Evolutionary conservation across 2,888 invertebrate genomes (phyloP).

Genomic region (Tipula vernalis): DNA sequence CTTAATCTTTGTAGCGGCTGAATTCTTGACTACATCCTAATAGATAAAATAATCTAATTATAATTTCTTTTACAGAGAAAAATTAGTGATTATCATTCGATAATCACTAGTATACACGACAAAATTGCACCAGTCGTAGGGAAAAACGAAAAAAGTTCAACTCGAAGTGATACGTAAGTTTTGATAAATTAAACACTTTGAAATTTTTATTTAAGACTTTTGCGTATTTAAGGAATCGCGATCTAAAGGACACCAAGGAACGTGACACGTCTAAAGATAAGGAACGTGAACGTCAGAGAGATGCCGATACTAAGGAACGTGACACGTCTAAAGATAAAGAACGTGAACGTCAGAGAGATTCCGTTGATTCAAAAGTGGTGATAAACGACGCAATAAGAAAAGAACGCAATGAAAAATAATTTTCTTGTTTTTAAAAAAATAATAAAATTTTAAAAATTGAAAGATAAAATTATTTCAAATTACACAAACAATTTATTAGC

Average conservation of each 20-base stretch:
- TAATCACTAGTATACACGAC: slow-evolving; percentile 24
- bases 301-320: slow-evolving; percentile 11
- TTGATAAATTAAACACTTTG: not conserved
- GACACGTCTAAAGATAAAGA: slow-evolving; percentile 14
- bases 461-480: not conserved
- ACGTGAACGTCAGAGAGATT: slow-evolving; percentile 15
- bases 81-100: slow-evolving; percentile 24
- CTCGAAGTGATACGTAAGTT: slow-evolving; percentile 20
- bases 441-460: not conserved
- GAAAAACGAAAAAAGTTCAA: slow-evolving; percentile 21
- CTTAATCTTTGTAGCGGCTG: too few relatives aligned
- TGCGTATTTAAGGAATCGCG: not conserved
- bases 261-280: slow-evolving; percentile 13
- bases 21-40: too few relatives aligned
- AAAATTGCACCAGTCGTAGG: slow-evolving; percentile 24
- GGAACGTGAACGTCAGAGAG: slow-evolving; percentile 11
- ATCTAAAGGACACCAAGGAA: slow-evolving; percentile 12
- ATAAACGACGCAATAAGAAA: not conserved
- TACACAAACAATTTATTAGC: not conserved
- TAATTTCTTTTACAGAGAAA: slow-evolving; percentile 22
- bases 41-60: not conserved
- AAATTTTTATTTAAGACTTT: not conserved
- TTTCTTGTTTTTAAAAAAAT: not conserved
- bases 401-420: not conserved
- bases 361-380: not conserved